Base-by-base conservation (phyloP, 2,113 vertebrate species). In the Speoplatyrhinus poulsoni region DNA sequence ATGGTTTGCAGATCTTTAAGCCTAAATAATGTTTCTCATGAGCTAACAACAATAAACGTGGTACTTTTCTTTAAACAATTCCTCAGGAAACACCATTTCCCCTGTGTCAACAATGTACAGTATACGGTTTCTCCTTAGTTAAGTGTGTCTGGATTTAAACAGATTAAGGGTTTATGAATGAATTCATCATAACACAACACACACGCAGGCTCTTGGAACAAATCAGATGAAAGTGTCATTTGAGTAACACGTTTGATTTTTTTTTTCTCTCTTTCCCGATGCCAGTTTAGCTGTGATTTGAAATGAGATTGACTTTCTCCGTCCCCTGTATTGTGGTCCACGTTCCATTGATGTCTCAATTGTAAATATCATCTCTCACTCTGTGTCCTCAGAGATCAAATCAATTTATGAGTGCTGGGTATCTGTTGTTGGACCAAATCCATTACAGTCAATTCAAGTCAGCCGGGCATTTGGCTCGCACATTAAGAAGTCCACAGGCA, bases 401-500 rank as follows among this genome's bases (percentile, higher is more conserved):
- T 93, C 90, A 90, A 92, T 93, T 91, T 83, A 85, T 75, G 86
- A 78, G 86, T 70, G 88, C 79, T 71, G 75, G 84, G 90, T 91
- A 85, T 91, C 87, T 89, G 89, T 87, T 87, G 74, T 69, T 88
- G 84, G 86, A 88, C 80, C 79, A 76, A 89, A 91, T 90, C 91
- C 89, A 91, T 92, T 92, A 92, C 60, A 82, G 89, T 90, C 91
- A 90, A 82, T 88, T 73, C 77, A 68, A 80, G 75, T 87, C 86
- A 86, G 84, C 82, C 81, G 87, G 84, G 84, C 82, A 80, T 89
- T 90, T 89, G 90, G 87, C 86, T 89, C 66, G 84, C 85, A 85
- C 91, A 90, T 92, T 93, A 92, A 90, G 82, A 89, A 86, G 88
- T 91, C 89, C 82, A 70, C 82, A 88, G 88, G 86, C 92, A 76